Percentiles rank a stretch among this genome's conserved stretches.
Conservation (phyloP, 2,888 invertebrate genomes). For the Cerastis rubricosa region DNA sequence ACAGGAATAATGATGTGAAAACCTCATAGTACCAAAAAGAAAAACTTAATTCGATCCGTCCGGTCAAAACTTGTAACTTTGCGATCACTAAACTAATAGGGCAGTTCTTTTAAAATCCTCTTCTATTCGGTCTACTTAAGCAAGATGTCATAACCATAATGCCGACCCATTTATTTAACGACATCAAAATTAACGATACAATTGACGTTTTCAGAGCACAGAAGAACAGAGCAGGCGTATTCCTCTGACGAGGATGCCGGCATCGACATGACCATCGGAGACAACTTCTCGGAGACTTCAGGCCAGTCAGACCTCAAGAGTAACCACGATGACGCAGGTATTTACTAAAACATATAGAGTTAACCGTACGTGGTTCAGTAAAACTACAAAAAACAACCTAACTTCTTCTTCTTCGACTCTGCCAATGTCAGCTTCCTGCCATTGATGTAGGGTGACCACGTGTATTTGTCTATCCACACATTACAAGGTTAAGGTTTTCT, state of each 20-base stretch:
- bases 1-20: not conserved
- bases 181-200: constrained; percentile 15
- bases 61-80: not conserved
- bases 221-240: constrained; percentile 90
- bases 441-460: not conserved
- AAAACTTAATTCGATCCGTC: not conserved
- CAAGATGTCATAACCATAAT: not conserved
- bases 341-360: constrained; percentile 25
- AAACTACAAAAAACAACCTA: not conserved
- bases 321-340: constrained; percentile 90
- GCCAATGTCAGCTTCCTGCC: not conserved
- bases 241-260: constrained; percentile 94
- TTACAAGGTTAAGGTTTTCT: not conserved
- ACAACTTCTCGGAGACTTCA: constrained; percentile 96
- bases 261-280: constrained; percentile 91
- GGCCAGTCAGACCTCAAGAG: constrained; percentile 94
- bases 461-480: not conserved
- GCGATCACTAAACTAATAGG: not conserved
- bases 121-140: not conserved
- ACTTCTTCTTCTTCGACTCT: not conserved
- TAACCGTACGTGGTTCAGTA: not conserved
- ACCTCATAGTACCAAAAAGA: not conserved
- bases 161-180: not conserved
- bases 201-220: constrained; percentile 82
- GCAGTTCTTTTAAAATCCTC: not conserved